A percentile compares a stretch with the other conserved stretches of the same genome.
phyloP scores from a whole-genome alignment of 2,797 vertebrate species.

The Glossophaga mutica region DNA sequence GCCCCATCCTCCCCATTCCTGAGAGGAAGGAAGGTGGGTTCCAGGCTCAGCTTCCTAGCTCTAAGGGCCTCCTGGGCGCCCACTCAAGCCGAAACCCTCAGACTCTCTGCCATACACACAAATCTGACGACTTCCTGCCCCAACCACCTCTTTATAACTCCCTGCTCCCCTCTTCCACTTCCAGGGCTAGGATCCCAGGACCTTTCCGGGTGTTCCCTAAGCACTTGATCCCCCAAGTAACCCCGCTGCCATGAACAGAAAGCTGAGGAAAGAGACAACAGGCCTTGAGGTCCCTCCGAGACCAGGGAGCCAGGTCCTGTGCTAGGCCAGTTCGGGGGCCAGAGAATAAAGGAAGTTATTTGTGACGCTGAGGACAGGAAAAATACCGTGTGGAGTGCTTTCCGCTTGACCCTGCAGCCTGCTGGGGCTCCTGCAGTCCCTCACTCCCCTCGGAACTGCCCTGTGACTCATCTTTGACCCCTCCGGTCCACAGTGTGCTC shows the following conservation, averaged over 20 bases:
- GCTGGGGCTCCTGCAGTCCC: neutral
- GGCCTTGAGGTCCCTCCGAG: neutral
- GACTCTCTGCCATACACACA: neutral
- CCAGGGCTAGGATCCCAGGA: neutral
- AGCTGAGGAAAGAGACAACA: neutral
- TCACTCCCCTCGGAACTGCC: neutral
- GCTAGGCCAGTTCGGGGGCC: neutral
- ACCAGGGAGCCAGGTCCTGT: neutral
- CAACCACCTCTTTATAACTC: no score
- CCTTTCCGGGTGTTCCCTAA: neutral
- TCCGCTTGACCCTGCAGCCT: neutral
- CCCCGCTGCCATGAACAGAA: neutral
- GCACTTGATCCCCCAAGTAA: neutral
- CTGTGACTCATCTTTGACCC: neutral
- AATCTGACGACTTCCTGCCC: neutral
- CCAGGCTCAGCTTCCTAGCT: neutral
- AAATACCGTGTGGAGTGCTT: neutral
- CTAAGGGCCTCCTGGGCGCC: neutral
- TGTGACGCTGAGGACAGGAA: neutral
- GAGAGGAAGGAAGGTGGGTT: neutral
- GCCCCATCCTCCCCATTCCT: neutral
- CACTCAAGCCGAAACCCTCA: neutral
- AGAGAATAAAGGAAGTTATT: neutral
- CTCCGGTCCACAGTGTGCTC: neutral
- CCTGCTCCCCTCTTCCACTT: neutral